Base-by-base conservation (phyloP, 2,797 vertebrate genomes). In the Bradypus variegatus region DNA sequence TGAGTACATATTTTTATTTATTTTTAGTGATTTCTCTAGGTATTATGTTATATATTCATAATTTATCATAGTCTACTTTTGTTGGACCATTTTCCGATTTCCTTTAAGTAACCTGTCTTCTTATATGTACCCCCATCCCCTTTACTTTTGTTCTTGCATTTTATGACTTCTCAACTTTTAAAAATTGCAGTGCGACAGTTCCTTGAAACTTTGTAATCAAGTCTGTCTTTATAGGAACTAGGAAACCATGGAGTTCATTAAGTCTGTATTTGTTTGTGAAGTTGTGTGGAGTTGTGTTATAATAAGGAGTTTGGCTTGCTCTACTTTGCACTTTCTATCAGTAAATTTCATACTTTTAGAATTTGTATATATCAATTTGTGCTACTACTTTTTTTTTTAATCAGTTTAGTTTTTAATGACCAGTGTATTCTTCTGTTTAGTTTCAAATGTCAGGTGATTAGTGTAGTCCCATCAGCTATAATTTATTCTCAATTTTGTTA, bases 401-500 rank as follows among this genome's bases (percentile, higher is more conserved):
- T 5, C 25, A 75, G 8, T 58, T 77, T 88, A 80, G 76, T 48
- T 21, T 58, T 58, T 23, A 23, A 58, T 55, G 53, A 55, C 53
- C 29, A 21, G 25, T 58, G 10, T 60, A 69, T 91, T 92, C 65
- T 84, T 93, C 87, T 55, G 19, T 93, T 91, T 64, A 88, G 21
- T 91, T 93, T 92, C 65, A 11, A 90, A 81, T 88, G 13, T 85
- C 31, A 69, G 53, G 36, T 75, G 76, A 67, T 73, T 83, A 25
- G 36, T 3, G 4, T n/a, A 64, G 36, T 88, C 64, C 88, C 55
- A 55, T 31, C 25, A 45, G 25, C 12, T 55, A 9, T 76, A 64
- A 53, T 45, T 45, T 93, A 72, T 83, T 82, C 9, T 92, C n/a
- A 67, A 41, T 77, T 95, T 78, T 48, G 75, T 70, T 92, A 80